Percentiles rank a stretch among this genome's conserved stretches.
Evolutionary conservation across 30 jellyfish, hydroid and myxozoan species (phyloP).

Genomic region (Aurelia aurita complex sp. Pacific): DNA sequence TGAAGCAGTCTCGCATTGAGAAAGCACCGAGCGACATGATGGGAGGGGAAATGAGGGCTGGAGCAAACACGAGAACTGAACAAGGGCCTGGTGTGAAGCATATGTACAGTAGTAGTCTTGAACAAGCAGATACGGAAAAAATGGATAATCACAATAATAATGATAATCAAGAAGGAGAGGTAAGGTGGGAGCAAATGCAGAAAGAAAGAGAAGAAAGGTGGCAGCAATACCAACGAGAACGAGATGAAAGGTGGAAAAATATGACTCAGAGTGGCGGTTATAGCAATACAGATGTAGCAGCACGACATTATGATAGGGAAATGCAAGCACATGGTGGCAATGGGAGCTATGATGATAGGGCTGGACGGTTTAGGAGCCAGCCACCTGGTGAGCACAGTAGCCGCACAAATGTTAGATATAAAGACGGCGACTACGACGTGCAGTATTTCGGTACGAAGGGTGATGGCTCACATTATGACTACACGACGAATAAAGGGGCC

Average conservation of each 20-base stretch:
- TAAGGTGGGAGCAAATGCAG: conserved; percentile 57
- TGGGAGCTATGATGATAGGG: background rate
- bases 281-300: background rate
- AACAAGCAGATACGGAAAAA: conserved; percentile 34
- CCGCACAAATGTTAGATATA: background rate
- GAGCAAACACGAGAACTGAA: background rate
- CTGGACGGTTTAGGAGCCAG: background rate
- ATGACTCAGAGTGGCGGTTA: background rate
- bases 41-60: background rate
- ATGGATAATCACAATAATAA: background rate
- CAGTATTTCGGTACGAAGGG: background rate
- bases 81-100: background rate
- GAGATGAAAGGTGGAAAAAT: conserved; percentile 51
- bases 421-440: background rate
- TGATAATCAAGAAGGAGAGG: background rate
- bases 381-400: background rate
- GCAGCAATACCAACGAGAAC: conserved; percentile 31
- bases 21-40: background rate
- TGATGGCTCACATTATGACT: conserved; percentile 26
- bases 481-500: conserved; percentile 4
- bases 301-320: background rate
- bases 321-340: background rate
- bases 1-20: conserved; percentile 31
- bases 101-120: conserved; percentile 24
- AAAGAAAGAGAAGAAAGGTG: conserved; percentile 45